Evolutionary conservation across 2,888 invertebrate species (phyloP).

Genomic region (Philhelius pedissequus): DNA sequence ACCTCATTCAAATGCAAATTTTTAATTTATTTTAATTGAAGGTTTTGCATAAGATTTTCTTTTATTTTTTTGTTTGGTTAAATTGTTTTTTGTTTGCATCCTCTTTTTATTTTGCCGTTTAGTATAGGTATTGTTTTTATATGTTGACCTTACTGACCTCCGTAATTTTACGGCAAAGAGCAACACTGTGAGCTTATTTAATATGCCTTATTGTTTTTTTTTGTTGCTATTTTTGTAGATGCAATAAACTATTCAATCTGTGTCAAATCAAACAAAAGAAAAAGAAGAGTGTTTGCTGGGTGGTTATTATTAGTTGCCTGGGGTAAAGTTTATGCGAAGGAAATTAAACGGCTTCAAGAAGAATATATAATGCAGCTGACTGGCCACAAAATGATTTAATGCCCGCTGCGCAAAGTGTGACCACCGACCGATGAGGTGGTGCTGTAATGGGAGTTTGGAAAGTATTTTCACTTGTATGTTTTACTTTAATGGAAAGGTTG

Average conservation of each 20-base stretch:
- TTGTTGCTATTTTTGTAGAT: background rate
- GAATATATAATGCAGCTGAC: conserved; percentile 23
- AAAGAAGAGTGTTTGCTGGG: background rate
- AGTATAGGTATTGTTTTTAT: background rate
- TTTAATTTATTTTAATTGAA: conserved; percentile 37
- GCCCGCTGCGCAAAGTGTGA: background rate
- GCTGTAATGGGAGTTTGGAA: background rate
- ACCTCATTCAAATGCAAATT: conserved; percentile 61
- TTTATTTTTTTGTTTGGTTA: background rate
- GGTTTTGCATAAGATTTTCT: conserved; percentile 45
- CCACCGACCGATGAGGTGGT: background rate
- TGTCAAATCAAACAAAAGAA: conserved; percentile 41
- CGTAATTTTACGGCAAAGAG: conserved; percentile 20
- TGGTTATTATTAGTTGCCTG: background rate
- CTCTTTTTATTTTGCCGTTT: background rate
- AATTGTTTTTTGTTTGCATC: background rate
- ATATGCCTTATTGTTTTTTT: conserved; percentile 4
- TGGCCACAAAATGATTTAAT: conserved; percentile 21
- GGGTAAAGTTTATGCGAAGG: background rate
- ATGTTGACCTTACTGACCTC: conserved; percentile 46
- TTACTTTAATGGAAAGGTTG: background rate
- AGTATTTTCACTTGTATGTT: conserved; percentile 16
- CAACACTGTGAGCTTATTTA: conserved; percentile 25
- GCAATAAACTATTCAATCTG: conserved; percentile 32
- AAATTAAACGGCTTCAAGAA: background rate